Conservation (phyloP, 2,113 vertebrate species). For the Nothocercus nigrocapillus region DNA sequence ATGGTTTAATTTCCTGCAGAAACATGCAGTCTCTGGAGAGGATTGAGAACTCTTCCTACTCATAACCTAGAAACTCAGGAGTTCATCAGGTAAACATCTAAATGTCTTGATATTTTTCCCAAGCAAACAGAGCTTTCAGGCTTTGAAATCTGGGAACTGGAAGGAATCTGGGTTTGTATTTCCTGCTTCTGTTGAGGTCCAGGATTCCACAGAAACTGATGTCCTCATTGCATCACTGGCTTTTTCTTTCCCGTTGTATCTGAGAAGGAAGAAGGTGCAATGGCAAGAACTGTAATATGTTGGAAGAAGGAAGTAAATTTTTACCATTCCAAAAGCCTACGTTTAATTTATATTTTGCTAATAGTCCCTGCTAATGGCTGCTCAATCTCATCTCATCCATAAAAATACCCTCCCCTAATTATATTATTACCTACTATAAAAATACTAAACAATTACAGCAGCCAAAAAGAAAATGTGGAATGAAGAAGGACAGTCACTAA, state of each 20-base stretch:
- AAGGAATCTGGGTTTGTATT: background rate
- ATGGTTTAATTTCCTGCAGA: background rate
- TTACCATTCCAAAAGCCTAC: background rate
- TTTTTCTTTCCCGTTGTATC: background rate
- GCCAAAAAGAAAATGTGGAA: background rate
- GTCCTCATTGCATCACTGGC: background rate
- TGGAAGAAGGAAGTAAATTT: background rate
- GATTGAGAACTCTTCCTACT: background rate
- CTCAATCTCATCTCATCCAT: background rate
- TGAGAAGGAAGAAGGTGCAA: background rate
- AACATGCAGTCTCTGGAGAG: rapidly evolving
- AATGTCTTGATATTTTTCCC: background rate
- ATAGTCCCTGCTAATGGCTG: background rate
- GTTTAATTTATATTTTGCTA: slow-evolving; percentile 8
- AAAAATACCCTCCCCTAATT: slow-evolving; percentile 4
- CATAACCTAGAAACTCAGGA: background rate
- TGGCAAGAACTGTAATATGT: background rate
- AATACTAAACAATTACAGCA: background rate
- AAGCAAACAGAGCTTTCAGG: rapidly evolving
- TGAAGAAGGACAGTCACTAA: background rate
- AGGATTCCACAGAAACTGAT: background rate
- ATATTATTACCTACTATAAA: background rate
- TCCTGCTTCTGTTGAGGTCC: background rate
- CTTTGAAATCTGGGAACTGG: background rate
- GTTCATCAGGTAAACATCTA: background rate